Percentiles rank a stretch among this genome's conserved stretches.
These are phyloP conservation scores for Desmodus rotundus DNA, from an alignment of 2,113 vertebrate genomes.

Conservation along the genomic window DNA sequence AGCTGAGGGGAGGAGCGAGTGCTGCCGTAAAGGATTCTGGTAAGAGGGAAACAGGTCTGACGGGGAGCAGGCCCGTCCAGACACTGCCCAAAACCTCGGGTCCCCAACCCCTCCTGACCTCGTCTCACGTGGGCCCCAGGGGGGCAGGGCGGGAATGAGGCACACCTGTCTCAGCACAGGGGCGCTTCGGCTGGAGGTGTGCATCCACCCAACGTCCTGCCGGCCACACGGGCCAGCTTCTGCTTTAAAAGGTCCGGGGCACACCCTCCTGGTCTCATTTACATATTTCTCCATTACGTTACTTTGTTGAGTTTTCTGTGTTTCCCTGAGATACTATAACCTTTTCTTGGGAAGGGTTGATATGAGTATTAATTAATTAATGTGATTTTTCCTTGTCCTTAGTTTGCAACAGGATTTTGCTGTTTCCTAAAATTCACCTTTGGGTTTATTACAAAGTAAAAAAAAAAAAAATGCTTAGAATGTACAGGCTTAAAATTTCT, in stretches of 20 bases:
- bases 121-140: background rate
- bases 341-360: background rate
- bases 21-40: background rate
- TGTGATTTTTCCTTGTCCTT: background rate
- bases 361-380: background rate
- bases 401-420: background rate
- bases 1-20: background rate
- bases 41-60: background rate
- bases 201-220: too few relatives aligned
- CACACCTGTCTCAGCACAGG: too few relatives aligned
- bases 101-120: too few relatives aligned
- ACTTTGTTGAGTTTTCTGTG: background rate
- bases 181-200: too few relatives aligned
- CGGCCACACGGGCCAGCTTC: background rate
- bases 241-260: background rate
- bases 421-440: background rate
- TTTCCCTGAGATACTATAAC: background rate
- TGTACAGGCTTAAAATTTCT: slow-evolving; percentile 8
- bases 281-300: background rate
- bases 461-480: background rate
- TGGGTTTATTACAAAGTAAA: background rate
- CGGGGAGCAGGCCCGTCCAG: too few relatives aligned
- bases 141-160: too few relatives aligned
- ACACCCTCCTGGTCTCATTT: background rate
- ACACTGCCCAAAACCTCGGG: background rate